phyloP scores from a whole-genome alignment of 2,113 vertebrate species.

The Hippocampus abdominalis region DNA sequence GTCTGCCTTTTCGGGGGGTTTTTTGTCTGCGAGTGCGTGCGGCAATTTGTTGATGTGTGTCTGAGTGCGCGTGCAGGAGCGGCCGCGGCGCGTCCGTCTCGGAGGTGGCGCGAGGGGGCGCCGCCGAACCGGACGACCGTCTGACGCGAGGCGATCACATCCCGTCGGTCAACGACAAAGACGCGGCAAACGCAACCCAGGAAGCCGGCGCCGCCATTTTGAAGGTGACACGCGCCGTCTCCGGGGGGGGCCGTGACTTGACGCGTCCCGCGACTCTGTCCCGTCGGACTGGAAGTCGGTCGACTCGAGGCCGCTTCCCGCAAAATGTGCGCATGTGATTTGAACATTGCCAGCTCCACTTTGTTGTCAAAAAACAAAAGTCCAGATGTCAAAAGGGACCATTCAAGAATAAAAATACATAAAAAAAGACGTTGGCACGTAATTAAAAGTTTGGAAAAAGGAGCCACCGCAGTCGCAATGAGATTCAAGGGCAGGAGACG shows the following conservation, averaged over 20 bases:
- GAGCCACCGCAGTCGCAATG: conserved; percentile 40
- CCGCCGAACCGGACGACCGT: conserved; percentile 89
- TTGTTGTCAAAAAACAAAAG: no score
- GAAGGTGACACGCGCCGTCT: conserved; percentile 74
- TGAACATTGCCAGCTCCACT: no score
- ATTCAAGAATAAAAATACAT: no score
- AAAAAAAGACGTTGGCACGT: no score
- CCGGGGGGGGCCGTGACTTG: not conserved
- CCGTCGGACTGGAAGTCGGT: conserved; percentile 86
- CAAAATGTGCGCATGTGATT: no score
- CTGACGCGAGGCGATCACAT: conserved; percentile 97
- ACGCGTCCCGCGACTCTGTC: conserved; percentile 36
- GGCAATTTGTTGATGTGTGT: no score
- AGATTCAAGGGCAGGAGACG: conserved; percentile 83
- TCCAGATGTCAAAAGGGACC: no score
- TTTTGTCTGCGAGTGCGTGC: no score
- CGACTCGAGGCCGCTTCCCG: conserved; percentile 62
- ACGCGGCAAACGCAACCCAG: conserved; percentile 85
- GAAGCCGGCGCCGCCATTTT: conserved; percentile 88
- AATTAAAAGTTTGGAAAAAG: no score
- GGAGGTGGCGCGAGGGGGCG: conserved; percentile 92
- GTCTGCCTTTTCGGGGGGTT: no score
- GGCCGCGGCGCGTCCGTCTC: conserved; percentile 92
- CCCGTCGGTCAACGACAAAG: conserved; percentile 87
- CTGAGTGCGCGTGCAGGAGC: conserved; percentile 50